Conservation (phyloP, 2,113 vertebrate genomes). For the Mus pahari region DNA sequence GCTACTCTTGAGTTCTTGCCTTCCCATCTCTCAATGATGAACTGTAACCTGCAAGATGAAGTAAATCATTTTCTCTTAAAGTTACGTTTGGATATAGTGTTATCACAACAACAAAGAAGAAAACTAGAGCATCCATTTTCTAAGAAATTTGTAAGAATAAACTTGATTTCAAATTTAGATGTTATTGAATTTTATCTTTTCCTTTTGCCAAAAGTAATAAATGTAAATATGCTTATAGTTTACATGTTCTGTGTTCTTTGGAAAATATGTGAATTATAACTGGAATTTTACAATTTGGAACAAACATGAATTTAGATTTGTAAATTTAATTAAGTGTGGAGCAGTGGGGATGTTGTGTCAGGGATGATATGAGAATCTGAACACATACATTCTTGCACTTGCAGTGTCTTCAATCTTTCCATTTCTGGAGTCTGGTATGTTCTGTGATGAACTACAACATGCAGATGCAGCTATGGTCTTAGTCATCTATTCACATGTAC, state of each 20-base stretch:
- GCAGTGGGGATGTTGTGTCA: background rate
- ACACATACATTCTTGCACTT: background rate
- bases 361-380: background rate
- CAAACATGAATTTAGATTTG: conserved; percentile 42
- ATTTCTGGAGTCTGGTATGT: conserved; percentile 21
- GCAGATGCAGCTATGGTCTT: conserved; percentile 75
- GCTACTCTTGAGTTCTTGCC: background rate
- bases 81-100: background rate
- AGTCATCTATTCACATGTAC: conserved; percentile 67
- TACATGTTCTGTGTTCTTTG: conserved; percentile 36
- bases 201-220: conserved; percentile 54
- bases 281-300: conserved; percentile 61
- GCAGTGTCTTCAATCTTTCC: conserved; percentile 64
- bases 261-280: conserved; percentile 53
- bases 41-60: background rate
- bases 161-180: conserved; percentile 42
- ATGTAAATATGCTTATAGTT: conserved; percentile 44
- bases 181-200: conserved; percentile 48
- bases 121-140: background rate
- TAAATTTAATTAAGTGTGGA: conserved; percentile 62
- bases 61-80: background rate
- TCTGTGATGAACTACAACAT: conserved; percentile 79
- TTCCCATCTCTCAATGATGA: background rate
- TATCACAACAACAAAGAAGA: too few relatives aligned
- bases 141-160: conserved; percentile 8